Evolutionary conservation across 2,888 invertebrate species (phyloP), one percentile per base, ranked within the genome.

Genomic region (Apamea monoglypha): DNA sequence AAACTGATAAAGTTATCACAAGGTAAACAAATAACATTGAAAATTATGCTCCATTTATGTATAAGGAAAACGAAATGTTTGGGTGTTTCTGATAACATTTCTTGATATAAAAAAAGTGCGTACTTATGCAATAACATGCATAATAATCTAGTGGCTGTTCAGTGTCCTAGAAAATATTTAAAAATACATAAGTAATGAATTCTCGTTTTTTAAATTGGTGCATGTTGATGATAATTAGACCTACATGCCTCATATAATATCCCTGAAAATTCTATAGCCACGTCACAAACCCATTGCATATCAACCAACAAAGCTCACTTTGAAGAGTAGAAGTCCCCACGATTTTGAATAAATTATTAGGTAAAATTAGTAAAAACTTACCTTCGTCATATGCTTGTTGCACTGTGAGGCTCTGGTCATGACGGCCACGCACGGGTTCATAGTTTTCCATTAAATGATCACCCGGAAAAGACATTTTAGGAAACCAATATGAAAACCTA

Each of bases 301-400:
- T 18, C 18, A 74, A 36, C 10, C n/a, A 44, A n/a, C 16, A 5
- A 8, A 61, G 74, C 21, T 44, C 16, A 73, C 50, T 70, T 64
- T 68, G 32, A 44, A 32, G 25, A 59, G 12, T 25, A 21, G 8
- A n/a, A 50, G 18, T n/a, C 36, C 14, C 25, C 6, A 74, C 3
- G 7, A 32, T n/a, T 78, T 73, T 61, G 2, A 59, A 50, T 61
- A 64, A 68, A 67, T 63, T 67, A 36, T 44, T 59, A 64, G 16
- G 36, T 18, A 53, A 76, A 40, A 72, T 68, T 29, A 78, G 70
- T 82, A 16, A 84, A 82, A 80, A 72, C 94, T 94, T 87, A 96
- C 96, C 96, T 87, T 95, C 91, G 76, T 93, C 90, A 82, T 92
- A 96, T 0, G 96, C 95, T 85, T 95, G 92, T 40, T 92, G 92